phyloP scores from a whole-genome alignment of 2,888 invertebrate species.

The Mayetiola destructor region DNA sequence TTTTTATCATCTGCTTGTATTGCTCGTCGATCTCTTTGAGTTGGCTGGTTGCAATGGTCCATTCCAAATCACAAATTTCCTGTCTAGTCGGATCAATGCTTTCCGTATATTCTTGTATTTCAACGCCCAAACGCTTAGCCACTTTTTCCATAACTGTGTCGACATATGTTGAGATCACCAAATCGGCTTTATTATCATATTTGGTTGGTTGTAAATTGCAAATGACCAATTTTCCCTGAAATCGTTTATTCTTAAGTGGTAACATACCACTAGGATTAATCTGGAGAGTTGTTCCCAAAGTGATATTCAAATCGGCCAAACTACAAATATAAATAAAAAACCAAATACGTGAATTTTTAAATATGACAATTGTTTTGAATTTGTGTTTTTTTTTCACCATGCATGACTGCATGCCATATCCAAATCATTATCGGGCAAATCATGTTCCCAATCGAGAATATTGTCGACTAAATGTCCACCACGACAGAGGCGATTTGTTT shows the following conservation, averaged over 20 bases:
- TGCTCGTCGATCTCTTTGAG: slow-evolving; percentile 46
- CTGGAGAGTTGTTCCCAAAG: slow-evolving; percentile 93
- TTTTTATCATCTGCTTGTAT: slow-evolving; percentile 35
- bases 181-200: slow-evolving; percentile 83
- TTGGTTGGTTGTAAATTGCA: slow-evolving; percentile 97
- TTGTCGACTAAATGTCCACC: slow-evolving; percentile 84
- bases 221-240: slow-evolving; percentile 77
- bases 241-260: slow-evolving; percentile 70
- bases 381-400: slow-evolving; percentile 29
- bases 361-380: neutral
- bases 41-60: slow-evolving; percentile 52
- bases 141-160: slow-evolving; percentile 66
- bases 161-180: slow-evolving; percentile 77
- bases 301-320: slow-evolving; percentile 82
- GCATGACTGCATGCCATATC: slow-evolving; percentile 75
- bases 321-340: slow-evolving; percentile 39
- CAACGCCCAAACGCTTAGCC: slow-evolving; percentile 55
- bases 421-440: slow-evolving; percentile 74
- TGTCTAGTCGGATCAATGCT: slow-evolving; percentile 52
- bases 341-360: neutral
- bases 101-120: slow-evolving; percentile 55
- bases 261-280: slow-evolving; percentile 93
- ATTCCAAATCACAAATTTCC: slow-evolving; percentile 42
- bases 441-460: slow-evolving; percentile 94
- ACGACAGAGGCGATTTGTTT: slow-evolving; percentile 57